These are phyloP conservation scores for Oceanodroma leucorhoa DNA, from an alignment of 2,797 vertebrate genomes.

Conservation along the genomic window DNA sequence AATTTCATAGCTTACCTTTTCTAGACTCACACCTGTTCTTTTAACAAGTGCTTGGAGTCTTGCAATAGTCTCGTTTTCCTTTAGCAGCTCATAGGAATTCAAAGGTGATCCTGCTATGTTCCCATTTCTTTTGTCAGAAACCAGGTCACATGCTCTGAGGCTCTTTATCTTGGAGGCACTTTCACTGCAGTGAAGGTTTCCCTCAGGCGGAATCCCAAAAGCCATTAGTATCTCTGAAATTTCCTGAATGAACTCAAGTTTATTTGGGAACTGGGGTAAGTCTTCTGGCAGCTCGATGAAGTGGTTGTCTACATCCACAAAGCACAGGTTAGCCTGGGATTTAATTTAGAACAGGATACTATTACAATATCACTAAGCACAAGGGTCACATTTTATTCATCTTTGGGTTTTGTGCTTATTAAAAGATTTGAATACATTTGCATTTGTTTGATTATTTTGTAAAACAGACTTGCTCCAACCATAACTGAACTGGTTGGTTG, in stretches of 20 bases:
- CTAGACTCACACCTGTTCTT: constrained; percentile 95
- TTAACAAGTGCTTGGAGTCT: constrained; percentile 95
- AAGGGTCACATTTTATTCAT: background rate
- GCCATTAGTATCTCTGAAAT: constrained; percentile 93
- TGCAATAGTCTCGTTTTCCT: constrained; percentile 96
- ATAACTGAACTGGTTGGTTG: background rate
- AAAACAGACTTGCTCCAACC: background rate
- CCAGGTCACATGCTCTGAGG: constrained; percentile 84
- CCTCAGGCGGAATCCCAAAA: constrained; percentile 91
- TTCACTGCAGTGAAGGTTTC: constrained; percentile 86
- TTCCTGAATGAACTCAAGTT: constrained; percentile 98
- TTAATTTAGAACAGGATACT: constrained; percentile 36
- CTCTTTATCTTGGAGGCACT: constrained; percentile 84
- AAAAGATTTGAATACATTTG: background rate
- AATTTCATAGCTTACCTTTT: constrained; percentile 82
- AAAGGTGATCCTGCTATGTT: constrained; percentile 90
- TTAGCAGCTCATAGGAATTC: constrained; percentile 89
- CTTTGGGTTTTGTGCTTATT: background rate
- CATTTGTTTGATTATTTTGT: background rate
- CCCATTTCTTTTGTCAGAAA: constrained; percentile 94
- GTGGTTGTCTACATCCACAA: constrained; percentile 98
- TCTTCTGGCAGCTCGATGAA: constrained; percentile 97
- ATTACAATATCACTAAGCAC: background rate
- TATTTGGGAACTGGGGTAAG: constrained; percentile 97
- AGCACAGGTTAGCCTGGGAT: constrained; percentile 94